Evolutionary conservation across 1,140 invertebrate genomes (phyloP).

Genomic region (Brachionus rubens): DNA sequence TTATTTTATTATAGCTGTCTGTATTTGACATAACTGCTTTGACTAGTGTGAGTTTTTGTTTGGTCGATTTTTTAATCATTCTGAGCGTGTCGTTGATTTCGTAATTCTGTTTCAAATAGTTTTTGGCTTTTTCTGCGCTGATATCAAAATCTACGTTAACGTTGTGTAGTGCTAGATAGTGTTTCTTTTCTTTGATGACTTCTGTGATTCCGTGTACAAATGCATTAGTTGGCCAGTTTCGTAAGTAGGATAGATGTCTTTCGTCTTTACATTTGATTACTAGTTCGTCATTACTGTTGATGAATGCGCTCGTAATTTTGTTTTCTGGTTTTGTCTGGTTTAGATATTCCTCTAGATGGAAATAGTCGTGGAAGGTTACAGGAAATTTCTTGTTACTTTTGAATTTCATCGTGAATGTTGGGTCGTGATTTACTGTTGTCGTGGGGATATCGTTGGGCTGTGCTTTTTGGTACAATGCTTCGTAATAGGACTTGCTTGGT

Average conservation of each 20-base stretch:
- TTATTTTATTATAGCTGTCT: slow-evolving; percentile 3
- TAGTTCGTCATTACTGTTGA: slow-evolving; percentile 10
- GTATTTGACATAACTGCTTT: slow-evolving; percentile 17
- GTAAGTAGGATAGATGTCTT: background rate
- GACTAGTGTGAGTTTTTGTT: background rate
- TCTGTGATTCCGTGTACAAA: slow-evolving; percentile 2
- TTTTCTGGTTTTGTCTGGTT: background rate
- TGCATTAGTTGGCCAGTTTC: background rate
- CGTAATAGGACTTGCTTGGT: no score
- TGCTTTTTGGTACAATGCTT: no score
- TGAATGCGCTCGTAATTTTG: background rate
- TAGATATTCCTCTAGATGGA: background rate
- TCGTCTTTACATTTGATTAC: background rate
- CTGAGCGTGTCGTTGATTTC: background rate
- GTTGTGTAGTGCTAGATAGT: slow-evolving; percentile 12
- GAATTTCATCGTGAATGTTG: background rate
- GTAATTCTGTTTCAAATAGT: slow-evolving; percentile 3
- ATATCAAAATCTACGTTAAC: background rate
- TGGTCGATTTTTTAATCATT: slow-evolving; percentile 16
- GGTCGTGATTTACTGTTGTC: background rate
- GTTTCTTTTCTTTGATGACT: slow-evolving; percentile 8
- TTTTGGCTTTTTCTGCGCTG: background rate
- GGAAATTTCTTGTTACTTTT: slow-evolving; percentile 18
- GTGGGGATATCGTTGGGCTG: no score
- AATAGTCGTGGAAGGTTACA: background rate